Evolutionary conservation across 2,888 invertebrate genomes (phyloP).

Genomic region (Thecocarcelia acutangulata): DNA sequence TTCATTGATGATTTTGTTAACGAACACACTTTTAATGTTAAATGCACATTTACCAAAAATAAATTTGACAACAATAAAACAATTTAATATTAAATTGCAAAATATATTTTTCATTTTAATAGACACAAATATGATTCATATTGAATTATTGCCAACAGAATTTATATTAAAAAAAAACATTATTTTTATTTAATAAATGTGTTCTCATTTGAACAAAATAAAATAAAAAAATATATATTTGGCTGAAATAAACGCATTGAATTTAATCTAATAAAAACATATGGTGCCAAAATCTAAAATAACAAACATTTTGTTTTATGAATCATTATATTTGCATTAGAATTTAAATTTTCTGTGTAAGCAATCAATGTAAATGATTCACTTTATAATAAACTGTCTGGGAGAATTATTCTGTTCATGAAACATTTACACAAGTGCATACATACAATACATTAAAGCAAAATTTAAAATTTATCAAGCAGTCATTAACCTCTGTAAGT

Average conservation of each 20-base stretch:
- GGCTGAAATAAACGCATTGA: conserved; percentile 25
- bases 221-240: background rate
- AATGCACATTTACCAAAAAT: conserved; percentile 3
- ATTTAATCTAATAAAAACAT: conserved; percentile 27
- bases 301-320: conserved; percentile 29
- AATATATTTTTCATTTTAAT: background rate
- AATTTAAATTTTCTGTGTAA: conserved; percentile 15
- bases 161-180: background rate
- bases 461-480: conserved; percentile 15
- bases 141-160: conserved; percentile 53
- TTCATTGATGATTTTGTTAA: conserved; percentile 48
- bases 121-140: conserved; percentile 42
- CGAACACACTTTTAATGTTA: background rate
- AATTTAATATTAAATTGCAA: conserved; percentile 21
- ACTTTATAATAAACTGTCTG: conserved; percentile 4
- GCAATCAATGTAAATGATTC: conserved; percentile 23
- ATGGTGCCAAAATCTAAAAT: conserved; percentile 37
- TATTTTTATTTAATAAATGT: conserved; percentile 10
- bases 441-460: too few relatives aligned
- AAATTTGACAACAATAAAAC: conserved; percentile 18
- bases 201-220: conserved; percentile 18
- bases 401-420: background rate
- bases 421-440: too few relatives aligned
- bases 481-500: conserved; percentile 52
- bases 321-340: conserved; percentile 24